Evolutionary conservation across 2,888 invertebrate species (phyloP), one percentile per base, ranked within the genome.

Genomic region (Agriopis leucophaearia): DNA sequence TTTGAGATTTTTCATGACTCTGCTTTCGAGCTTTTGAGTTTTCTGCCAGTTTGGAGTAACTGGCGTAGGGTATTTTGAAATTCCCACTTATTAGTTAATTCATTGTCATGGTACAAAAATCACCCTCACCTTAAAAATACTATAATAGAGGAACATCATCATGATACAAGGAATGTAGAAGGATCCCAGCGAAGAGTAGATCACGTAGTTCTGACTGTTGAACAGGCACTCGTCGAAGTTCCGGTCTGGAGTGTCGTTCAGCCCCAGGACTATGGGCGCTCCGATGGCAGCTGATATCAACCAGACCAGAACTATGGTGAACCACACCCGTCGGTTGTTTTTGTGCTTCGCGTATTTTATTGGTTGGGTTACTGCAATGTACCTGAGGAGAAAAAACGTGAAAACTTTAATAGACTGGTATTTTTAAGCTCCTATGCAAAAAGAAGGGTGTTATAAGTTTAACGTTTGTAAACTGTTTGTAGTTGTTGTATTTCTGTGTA

Each of bases 281-380:
- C 99, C 99, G 78, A 99, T 99, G 70, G 98, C 98, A 0, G 97
- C 97, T 0, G 94, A 94, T 88, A 99, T 97, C 78, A 98, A 96
- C 99, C 99, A 99, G 60, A 99, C 99, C 73, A 99, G 94, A 48
- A 97, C 96, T 83, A 99, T 98, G 79, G 99, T 99, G 88, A 99
- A 94, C 96, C 98, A 98, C 54, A 99, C 98, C 71, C 99, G 96
- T 62, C 96, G 95, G 94, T 97, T 98, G 95, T 98, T 99, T 95
- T 99, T 98, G 95, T 99, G 99, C 87, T 99, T 98, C 69, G 99
- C 99, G 94, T 99, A 99, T 92, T 99, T 98, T 88, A 99, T 99
- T 83, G 99, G 99, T 89, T 98, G 97, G 55, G 99, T 99, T 78
- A 99, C 99, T 74, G 99, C 99, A 83, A 99, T 99, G 91, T 99